Evolutionary conservation across 2,888 invertebrate species (phyloP).

Genomic region (Frankliniella fusca): DNA sequence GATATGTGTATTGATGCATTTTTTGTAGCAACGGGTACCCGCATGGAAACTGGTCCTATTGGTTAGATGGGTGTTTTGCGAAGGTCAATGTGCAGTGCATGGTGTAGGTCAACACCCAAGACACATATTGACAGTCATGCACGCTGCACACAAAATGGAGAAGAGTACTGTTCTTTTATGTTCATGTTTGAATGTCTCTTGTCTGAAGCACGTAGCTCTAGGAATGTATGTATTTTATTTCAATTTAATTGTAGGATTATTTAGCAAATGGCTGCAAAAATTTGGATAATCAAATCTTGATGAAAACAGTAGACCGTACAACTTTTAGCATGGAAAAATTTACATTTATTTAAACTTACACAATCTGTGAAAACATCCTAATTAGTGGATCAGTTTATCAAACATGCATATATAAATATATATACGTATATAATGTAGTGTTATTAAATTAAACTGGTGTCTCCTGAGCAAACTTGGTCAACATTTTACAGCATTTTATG

Average conservation of each 20-base stretch:
- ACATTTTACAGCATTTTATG: too few relatives aligned
- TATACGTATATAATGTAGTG: too few relatives aligned
- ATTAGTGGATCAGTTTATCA: too few relatives aligned
- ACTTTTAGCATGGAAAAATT: not conserved
- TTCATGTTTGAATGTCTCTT: not conserved
- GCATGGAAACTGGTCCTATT: not conserved
- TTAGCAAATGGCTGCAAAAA: not conserved
- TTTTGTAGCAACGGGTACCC: not conserved
- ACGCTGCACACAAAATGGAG: not conserved
- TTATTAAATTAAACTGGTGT: too few relatives aligned
- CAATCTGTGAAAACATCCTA: too few relatives aligned
- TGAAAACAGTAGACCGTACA: not conserved
- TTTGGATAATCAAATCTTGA: not conserved
- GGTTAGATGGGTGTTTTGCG: not conserved
- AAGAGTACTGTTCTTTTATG: not conserved
- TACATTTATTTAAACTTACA: too few relatives aligned
- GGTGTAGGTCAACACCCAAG: not conserved
- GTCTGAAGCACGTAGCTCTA: not conserved
- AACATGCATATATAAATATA: too few relatives aligned
- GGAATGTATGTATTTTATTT: not conserved
- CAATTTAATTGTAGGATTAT: not conserved
- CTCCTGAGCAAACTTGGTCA: too few relatives aligned
- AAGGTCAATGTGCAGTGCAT: conserved; percentile 16
- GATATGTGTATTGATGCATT: not conserved
- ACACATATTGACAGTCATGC: conserved; percentile 3